Conservation (phyloP, 2,888 invertebrate species). For the Apocheima hispidaria region DNA sequence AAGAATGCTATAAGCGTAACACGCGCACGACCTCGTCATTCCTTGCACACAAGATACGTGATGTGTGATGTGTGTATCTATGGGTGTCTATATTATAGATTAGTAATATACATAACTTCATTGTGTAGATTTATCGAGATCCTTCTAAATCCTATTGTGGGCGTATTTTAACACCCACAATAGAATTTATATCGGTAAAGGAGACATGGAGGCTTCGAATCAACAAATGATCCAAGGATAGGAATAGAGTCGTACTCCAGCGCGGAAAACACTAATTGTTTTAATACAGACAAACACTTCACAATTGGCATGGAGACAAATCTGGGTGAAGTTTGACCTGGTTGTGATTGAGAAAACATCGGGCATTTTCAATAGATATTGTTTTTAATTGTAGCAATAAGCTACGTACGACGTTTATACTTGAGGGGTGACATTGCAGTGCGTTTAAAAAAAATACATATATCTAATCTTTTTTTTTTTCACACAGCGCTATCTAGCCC, state of each 20-base stretch:
- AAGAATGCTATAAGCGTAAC: no score
- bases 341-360: background rate
- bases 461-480: no score
- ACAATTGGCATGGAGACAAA: slow-evolving; percentile 31
- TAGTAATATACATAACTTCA: no score
- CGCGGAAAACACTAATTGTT: slow-evolving; percentile 14
- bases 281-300: slow-evolving; percentile 15
- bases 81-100: no score
- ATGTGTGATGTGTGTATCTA: no score
- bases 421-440: no score
- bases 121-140: background rate
- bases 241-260: slow-evolving; percentile 10
- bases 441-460: no score
- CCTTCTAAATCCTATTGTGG: slow-evolving; percentile 6
- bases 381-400: no score
- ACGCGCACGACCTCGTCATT: no score
- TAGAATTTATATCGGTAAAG: background rate
- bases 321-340: slow-evolving; percentile 19
- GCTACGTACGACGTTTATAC: no score
- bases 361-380: background rate
- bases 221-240: slow-evolving; percentile 6
- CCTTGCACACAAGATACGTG: no score
- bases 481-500: no score
- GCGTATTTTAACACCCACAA: slow-evolving; percentile 5
- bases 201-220: slow-evolving; percentile 9